Conservation (phyloP, 2,797 vertebrate genomes). For the Tragopan temminckii region DNA sequence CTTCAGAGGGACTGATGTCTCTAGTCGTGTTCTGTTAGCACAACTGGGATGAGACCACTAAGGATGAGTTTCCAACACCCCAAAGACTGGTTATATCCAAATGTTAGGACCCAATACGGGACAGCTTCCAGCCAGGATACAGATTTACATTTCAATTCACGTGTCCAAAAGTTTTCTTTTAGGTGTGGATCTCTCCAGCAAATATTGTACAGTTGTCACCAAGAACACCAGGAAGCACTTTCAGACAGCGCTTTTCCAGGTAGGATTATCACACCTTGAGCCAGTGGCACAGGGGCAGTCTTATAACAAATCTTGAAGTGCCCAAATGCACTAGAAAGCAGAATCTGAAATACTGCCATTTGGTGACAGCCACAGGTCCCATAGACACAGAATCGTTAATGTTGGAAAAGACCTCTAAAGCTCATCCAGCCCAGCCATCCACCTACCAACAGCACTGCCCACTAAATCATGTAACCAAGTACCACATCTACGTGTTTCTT, state of each 20-base stretch:
- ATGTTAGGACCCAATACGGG: not conserved
- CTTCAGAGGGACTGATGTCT: not conserved
- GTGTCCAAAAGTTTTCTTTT: not conserved
- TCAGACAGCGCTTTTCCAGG: not conserved
- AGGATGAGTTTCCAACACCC: not conserved
- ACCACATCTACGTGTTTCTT: too few relatives aligned
- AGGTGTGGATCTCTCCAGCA: not conserved
- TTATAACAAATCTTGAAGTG: not conserved
- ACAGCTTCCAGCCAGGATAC: not conserved
- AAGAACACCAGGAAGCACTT: not conserved
- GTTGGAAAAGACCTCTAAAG: too few relatives aligned
- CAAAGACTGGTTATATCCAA: not conserved
- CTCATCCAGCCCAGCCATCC: too few relatives aligned
- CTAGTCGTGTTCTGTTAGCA: not conserved
- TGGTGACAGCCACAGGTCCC: not conserved
- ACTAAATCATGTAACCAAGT: too few relatives aligned
- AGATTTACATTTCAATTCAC: not conserved
- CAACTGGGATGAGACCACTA: not conserved
- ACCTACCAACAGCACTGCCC: too few relatives aligned
- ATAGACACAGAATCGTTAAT: too few relatives aligned
- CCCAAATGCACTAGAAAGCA: not conserved
- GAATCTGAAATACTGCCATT: not conserved
- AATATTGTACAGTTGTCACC: not conserved
- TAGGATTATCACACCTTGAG: not conserved
- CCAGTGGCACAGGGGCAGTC: not conserved